Evolutionary conservation across 2,113 vertebrate species (phyloP).

Genomic region (Cololabis saira): DNA sequence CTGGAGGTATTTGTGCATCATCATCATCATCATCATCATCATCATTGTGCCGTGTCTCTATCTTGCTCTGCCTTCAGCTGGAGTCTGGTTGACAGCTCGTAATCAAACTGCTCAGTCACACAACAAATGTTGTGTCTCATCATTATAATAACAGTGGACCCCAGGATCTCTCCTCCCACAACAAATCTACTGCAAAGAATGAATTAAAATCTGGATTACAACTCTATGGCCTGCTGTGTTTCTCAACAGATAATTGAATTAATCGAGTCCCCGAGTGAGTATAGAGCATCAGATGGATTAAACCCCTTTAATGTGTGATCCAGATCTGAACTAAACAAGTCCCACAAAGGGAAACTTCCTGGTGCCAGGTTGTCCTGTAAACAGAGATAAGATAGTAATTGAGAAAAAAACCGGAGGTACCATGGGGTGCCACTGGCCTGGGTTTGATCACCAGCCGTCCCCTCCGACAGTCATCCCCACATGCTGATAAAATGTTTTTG

Average conservation of each 20-base stretch:
- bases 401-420: slow-evolving; percentile 42
- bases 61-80: slow-evolving; percentile 34
- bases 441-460: slow-evolving; percentile 38
- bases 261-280: no score
- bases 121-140: slow-evolving; percentile 65
- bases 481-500: slow-evolving; percentile 39
- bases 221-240: slow-evolving; percentile 39
- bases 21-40: slow-evolving; percentile 69
- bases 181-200: slow-evolving; percentile 34
- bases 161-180: slow-evolving; percentile 4
- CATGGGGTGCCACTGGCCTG: slow-evolving; percentile 43
- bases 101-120: slow-evolving; percentile 48
- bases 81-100: slow-evolving; percentile 51
- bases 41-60: slow-evolving; percentile 4
- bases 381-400: slow-evolving; percentile 52
- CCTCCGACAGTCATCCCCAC: slow-evolving; percentile 23
- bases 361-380: slow-evolving; percentile 41
- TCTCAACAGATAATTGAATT: slow-evolving; percentile 18
- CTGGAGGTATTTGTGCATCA: slow-evolving; percentile 63
- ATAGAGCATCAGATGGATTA: slow-evolving; percentile 27
- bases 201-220: slow-evolving; percentile 47
- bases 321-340: slow-evolving; percentile 32
- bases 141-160: slow-evolving; percentile 50
- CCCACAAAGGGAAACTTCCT: slow-evolving; percentile 37
- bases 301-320: slow-evolving; percentile 30